Base-by-base conservation (phyloP, 2,113 vertebrate species). In the Oxyura jamaicensis region DNA sequence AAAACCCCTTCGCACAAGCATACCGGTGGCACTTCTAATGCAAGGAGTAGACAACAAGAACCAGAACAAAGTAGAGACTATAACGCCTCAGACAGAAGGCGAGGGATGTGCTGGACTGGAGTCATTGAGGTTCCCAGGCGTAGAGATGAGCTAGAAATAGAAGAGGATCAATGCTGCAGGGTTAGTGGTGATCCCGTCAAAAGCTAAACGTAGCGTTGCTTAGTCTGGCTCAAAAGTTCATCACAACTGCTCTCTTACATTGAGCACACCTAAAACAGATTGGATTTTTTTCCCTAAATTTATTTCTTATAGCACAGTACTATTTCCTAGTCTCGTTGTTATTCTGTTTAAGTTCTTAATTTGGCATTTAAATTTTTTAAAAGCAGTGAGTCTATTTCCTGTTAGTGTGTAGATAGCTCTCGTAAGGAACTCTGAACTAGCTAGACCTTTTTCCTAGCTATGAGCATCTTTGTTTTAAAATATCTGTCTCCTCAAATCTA, bases 161-260 rank as follows among this genome's bases (percentile, higher is more conserved):
- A 99, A 97, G 98, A 98, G 97, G 98, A 99, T 44, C 97, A 91
- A 58, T 93, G 96, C 97, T 95, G 91, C 98, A 98, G 99, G 99
- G 99, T 99, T 95, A 98, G 99, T 99, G 98, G 94, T 91, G 59
- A 94, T 83, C 75, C 89, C 73, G 19, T 80, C 48, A 23, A 65
- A 17, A 75, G 25, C 39, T 65, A 14, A 13, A 23, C 0, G 48
- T 66, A 46, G 86, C 0, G 14, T 31, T 80, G 86, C 46, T 59
- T 77, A 50, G 67, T 46, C 36, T 95, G 92, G 52, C 79, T 71
- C n/a, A 11, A 20, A 52, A 81, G 18, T 44, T 67, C 11, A 1
- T 79, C 48, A 17, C 33, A 59, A 4, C 31, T 36, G 17, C 46
- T 42, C 56, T 73, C 39, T 28, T 13, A 6, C 4, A 2, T 3